Conservation (phyloP, 1,140 invertebrate genomes). For the Cyclargus thomasi region DNA sequence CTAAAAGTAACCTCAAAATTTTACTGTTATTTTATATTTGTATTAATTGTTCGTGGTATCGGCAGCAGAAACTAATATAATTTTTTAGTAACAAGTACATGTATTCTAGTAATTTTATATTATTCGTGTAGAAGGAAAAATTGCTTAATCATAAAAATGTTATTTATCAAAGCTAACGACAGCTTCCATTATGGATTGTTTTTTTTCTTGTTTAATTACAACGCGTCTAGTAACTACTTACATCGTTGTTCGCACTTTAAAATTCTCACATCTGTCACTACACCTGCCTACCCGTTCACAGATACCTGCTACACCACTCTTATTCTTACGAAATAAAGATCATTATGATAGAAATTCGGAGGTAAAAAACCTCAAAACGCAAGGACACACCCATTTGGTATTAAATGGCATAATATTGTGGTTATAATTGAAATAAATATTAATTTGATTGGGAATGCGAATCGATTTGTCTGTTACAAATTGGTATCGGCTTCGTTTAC, state of each 20-base stretch:
- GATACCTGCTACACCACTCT: no score
- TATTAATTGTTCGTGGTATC: no score
- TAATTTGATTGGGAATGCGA: conserved; percentile 5
- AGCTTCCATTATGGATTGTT: not conserved
- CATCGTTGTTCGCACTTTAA: not conserved
- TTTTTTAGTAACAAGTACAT: no score
- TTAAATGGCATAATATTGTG: not conserved
- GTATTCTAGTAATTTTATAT: no score
- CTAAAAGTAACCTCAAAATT: no score
- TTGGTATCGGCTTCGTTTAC: not conserved
- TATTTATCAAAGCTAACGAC: not conserved
- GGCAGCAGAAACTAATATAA: no score
- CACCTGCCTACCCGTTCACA: not conserved
- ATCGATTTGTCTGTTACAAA: not conserved
- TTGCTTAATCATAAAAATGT: not conserved
- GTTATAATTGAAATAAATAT: conserved; percentile 6
- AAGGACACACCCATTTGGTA: not conserved
- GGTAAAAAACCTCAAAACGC: not conserved
- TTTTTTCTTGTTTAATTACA: not conserved
- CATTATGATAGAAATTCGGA: not conserved
- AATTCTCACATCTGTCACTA: not conserved
- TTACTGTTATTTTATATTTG: no score
- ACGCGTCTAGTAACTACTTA: not conserved
- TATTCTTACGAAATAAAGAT: not conserved
- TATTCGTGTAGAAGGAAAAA: not conserved